Conservation (phyloP, 1,140 invertebrate genomes). For the Papilio machaon region DNA sequence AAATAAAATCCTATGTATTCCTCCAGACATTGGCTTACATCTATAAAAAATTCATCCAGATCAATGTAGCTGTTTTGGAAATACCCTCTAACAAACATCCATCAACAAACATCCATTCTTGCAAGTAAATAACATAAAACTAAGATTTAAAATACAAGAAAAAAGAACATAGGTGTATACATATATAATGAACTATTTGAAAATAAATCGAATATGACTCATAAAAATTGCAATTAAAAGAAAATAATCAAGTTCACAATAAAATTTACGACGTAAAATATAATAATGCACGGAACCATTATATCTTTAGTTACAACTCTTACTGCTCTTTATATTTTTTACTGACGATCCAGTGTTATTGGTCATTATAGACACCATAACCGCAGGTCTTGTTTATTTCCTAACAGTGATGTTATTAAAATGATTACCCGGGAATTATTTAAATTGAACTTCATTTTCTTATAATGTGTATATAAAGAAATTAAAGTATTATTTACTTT, state of each 20-base stretch:
- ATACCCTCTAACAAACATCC: too few species aligned
- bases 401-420: constrained; percentile 57
- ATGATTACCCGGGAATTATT: constrained; percentile 54
- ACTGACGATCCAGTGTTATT: constrained; percentile 66
- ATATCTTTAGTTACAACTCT: not conserved
- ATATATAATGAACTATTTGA: too few species aligned
- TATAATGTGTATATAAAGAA: not conserved
- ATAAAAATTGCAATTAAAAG: too few species aligned
- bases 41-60: too few species aligned
- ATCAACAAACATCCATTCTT: too few species aligned
- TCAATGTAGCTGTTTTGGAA: too few species aligned
- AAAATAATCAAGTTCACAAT: not conserved
- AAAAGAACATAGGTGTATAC: too few species aligned
- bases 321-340: constrained; percentile 17
- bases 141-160: too few species aligned
- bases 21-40: too few species aligned
- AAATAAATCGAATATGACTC: too few species aligned
- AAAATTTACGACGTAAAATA: not conserved
- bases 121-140: too few species aligned
- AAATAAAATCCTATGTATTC: too few species aligned
- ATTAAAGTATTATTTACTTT: not conserved
- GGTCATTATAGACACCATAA: constrained; percentile 74
- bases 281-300: constrained; percentile 12
- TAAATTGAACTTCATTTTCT: constrained; percentile 44
- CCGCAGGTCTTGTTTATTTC: constrained; percentile 53